Percentiles rank a stretch among this genome's conserved stretches.
Evolutionary conservation across 2,113 vertebrate species (phyloP).

Genomic region (Mobula birostris): DNA sequence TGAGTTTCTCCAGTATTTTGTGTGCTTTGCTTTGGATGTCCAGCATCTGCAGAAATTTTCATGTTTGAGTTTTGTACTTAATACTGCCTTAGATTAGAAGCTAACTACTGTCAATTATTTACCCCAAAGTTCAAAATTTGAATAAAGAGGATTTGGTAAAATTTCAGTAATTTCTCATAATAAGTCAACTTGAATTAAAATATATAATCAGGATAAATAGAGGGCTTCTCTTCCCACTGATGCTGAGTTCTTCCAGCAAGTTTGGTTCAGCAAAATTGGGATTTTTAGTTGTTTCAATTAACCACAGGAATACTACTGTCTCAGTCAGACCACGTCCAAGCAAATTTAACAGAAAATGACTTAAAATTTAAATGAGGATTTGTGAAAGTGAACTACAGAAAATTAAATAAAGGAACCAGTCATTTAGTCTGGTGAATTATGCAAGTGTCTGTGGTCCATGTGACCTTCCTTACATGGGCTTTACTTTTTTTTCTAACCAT

Average conservation of each 20-base stretch:
- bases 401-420: background rate
- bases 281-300: constrained; percentile 38
- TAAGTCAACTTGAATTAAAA: constrained; percentile 40
- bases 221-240: too few species aligned
- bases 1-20: too few species aligned
- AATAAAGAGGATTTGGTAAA: constrained; percentile 43
- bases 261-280: constrained; percentile 36
- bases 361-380: background rate
- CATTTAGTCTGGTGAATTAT: too few species aligned
- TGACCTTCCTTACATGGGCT: background rate
- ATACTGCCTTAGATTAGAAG: constrained; percentile 24
- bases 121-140: constrained; percentile 45
- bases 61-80: background rate
- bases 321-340: background rate
- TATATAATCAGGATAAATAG: constrained; percentile 40
- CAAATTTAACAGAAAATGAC: background rate
- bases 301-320: background rate
- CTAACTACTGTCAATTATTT: constrained; percentile 37
- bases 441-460: too few species aligned
- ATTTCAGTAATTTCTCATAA: constrained; percentile 45
- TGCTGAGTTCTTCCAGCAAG: too few species aligned
- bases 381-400: background rate
- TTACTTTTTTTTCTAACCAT: background rate
- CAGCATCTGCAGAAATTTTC: too few species aligned
- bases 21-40: too few species aligned